phyloP scores from a whole-genome alignment of 2,797 vertebrate species.

The Cottoperca gobio region DNA sequence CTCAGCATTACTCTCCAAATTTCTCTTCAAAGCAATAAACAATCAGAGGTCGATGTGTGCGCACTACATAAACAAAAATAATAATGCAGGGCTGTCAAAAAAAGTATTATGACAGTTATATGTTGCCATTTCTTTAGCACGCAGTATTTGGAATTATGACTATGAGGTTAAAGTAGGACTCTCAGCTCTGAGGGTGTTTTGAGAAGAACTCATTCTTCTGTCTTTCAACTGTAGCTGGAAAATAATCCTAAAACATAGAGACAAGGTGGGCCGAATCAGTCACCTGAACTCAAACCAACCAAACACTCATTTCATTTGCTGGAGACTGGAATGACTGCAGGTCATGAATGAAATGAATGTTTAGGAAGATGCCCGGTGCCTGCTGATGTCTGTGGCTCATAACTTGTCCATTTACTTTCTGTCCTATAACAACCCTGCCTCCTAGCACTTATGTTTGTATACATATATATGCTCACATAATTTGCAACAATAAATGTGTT shows the following conservation, averaged over 20 bases:
- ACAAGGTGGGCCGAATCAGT: background rate
- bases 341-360: no score
- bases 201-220: no score
- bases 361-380: background rate
- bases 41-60: constrained; percentile 22
- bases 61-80: constrained; percentile 19
- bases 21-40: constrained; percentile 26
- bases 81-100: constrained; percentile 24
- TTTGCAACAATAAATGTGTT: background rate
- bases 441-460: background rate
- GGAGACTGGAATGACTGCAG: background rate
- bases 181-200: background rate
- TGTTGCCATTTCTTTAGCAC: background rate
- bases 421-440: background rate
- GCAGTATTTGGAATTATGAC: constrained; percentile 15
- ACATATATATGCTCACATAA: background rate
- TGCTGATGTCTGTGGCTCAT: background rate
- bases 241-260: constrained; percentile 4
- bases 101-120: constrained; percentile 6
- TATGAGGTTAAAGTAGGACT: background rate
- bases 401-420: background rate
- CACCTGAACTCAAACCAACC: background rate
- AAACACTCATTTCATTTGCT: background rate
- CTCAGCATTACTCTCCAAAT: constrained; percentile 22
- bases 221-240: background rate